Base-by-base conservation (phyloP, 2,888 invertebrate genomes). In the Auanema sp. region DNA sequence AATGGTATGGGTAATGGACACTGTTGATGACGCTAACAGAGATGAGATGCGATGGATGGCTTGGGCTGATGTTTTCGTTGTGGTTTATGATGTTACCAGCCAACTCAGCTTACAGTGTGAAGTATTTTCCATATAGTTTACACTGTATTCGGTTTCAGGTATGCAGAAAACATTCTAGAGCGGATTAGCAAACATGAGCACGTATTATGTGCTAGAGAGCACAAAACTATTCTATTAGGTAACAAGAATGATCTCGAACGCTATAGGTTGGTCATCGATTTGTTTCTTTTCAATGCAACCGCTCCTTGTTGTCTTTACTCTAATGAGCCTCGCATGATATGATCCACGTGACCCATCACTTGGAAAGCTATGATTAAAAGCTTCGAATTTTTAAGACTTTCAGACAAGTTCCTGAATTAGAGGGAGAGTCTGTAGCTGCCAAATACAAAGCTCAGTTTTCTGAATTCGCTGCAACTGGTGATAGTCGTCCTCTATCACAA, bases 171-270 rank as follows among this genome's bases (percentile, higher is more conserved):
- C 16, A 83, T 85, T 67, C 74, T 86, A 61, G 83, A 84, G 51
- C 78, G 76, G 55, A 83, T 85, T n/a, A 73, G 81, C 0, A 79
- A 83, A 40, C 84, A 84, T 67, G 80, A 84, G 59, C 83, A 84
- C 64, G 74, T 79, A 21, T 70, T 79, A 0, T 83, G 79, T 52
- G 68, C 77, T 23, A 79, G 84, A 61, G 85, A 85, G 58, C 82
- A 83, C 53, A 84, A 84, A 14, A 72, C 85, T 5, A 83, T 84
- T n/a, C 75, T 86, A 14, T 80, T 86, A 0, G 86, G 86, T 25
- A 86, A 85, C 76, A 86, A 86, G 75, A 84, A 82, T 54, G 86
- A 86, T 70, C 72, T 86, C 66, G 86, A 86, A 70, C 70, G 86
- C 75, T 86, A 86, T 76, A 83, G 86, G 85, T 86, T 62, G 62